phyloP scores from a whole-genome alignment of 35 echinoderm and acorn worm genomes.

The Holothuria glaberrima region DNA sequence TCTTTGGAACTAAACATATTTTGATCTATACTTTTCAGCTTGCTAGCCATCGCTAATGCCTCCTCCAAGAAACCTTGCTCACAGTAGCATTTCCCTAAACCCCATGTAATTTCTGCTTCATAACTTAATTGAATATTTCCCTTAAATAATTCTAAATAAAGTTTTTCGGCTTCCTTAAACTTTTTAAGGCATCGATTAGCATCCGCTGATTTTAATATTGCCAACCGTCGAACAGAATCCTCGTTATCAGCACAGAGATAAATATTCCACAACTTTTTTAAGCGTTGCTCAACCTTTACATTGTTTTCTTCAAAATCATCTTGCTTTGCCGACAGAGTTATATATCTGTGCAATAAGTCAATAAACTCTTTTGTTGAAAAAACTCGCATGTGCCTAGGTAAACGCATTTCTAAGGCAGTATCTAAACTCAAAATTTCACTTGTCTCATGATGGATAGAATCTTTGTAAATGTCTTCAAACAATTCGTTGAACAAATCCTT shows the following conservation, averaged over 20 bases:
- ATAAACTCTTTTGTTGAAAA: background rate
- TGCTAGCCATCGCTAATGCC: background rate
- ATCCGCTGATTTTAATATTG: background rate
- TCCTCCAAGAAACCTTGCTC: background rate
- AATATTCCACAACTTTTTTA: background rate
- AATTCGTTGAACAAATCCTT: background rate
- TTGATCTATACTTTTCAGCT: background rate
- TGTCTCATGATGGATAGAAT: background rate
- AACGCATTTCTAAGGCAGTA: background rate
- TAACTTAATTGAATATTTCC: background rate
- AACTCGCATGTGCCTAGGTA: background rate
- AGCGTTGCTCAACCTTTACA: background rate
- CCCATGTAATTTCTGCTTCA: background rate
- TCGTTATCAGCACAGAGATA: background rate
- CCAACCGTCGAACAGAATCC: background rate
- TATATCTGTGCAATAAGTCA: background rate
- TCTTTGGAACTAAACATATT: background rate
- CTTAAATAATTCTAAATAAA: background rate
- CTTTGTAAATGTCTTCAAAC: background rate
- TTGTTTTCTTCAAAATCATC: background rate
- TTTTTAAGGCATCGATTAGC: background rate
- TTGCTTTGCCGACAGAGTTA: background rate
- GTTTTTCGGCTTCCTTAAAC: background rate
- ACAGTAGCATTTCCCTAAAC: background rate
- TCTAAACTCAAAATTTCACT: background rate